A percentile compares a stretch with the other conserved stretches of the same genome.
Conservation (phyloP, 2,797 vertebrate species). For the Acanthurus lineatus region DNA sequence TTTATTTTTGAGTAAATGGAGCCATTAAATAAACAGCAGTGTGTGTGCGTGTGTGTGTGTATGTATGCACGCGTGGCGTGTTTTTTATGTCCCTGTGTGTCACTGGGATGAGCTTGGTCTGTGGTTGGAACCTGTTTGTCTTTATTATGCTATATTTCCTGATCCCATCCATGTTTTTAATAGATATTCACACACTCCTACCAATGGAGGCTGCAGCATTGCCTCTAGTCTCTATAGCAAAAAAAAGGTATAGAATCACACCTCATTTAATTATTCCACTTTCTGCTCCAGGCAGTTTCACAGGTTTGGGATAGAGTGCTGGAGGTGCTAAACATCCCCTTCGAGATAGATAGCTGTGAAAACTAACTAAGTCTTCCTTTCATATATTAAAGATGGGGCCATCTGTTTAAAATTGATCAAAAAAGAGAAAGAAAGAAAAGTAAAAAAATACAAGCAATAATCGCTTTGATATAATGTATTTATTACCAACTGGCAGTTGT, state of each 20-base stretch:
- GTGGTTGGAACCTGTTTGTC: slow-evolving; percentile 34
- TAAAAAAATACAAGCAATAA: slow-evolving; percentile 7
- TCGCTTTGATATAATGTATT: background rate
- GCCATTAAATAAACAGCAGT: slow-evolving; percentile 18
- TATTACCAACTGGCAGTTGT: background rate
- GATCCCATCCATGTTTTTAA: slow-evolving; percentile 13
- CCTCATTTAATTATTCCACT: slow-evolving; percentile 16
- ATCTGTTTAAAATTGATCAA: slow-evolving; percentile 20
- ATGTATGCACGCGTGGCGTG: background rate
- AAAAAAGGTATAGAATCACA: slow-evolving; percentile 17
- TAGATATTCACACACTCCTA: slow-evolving; percentile 48
- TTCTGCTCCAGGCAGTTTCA: slow-evolving; percentile 28
- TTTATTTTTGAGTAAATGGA: slow-evolving; percentile 22
- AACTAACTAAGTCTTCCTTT: background rate
- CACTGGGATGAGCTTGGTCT: slow-evolving; percentile 15
- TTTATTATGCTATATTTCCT: slow-evolving; percentile 24
- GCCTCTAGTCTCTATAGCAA: slow-evolving; percentile 20
- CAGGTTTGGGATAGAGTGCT: slow-evolving; percentile 13
- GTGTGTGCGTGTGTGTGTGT: slow-evolving; percentile 3
- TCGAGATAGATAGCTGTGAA: slow-evolving; percentile 13
- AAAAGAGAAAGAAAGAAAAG: too few species aligned
- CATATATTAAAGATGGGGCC: slow-evolving; percentile 9
- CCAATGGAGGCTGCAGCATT: slow-evolving; percentile 14
- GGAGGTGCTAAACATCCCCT: slow-evolving; percentile 6
- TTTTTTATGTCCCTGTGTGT: slow-evolving; percentile 14